Conservation (phyloP, 2,888 invertebrate genomes). For the Cistogaster globosa region DNA sequence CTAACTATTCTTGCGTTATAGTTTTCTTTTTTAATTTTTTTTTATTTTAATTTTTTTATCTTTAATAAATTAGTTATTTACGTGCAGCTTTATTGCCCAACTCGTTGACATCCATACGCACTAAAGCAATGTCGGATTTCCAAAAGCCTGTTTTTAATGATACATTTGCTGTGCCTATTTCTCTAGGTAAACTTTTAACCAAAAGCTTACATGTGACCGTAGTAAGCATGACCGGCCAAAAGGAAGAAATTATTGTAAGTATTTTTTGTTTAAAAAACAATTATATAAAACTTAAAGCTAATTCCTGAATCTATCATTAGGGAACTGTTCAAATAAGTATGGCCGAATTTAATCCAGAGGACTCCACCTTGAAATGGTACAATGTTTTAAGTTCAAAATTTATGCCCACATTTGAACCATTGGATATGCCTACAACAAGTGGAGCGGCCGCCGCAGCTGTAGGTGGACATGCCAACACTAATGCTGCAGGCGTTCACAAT, state of each 20-base stretch:
- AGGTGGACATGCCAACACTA: constrained; percentile 73
- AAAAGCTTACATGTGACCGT: constrained; percentile 96
- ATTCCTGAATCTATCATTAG: constrained; percentile 83
- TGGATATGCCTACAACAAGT: constrained; percentile 81
- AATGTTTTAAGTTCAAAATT: constrained; percentile 94
- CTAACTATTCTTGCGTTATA: background rate
- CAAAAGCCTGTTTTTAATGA: constrained; percentile 91
- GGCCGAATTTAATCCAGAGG: constrained; percentile 95
- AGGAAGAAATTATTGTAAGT: constrained; percentile 93
- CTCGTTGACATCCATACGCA: constrained; percentile 86
- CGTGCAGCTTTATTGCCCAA: constrained; percentile 88
- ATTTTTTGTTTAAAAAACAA: background rate
- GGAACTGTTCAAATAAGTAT: constrained; percentile 97
- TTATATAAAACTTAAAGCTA: background rate
- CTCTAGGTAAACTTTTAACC: constrained; percentile 89
- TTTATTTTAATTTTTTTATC: constrained; percentile 15
- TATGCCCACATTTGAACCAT: constrained; percentile 85
- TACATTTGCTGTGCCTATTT: constrained; percentile 89
- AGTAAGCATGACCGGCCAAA: constrained; percentile 88
- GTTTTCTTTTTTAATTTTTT: background rate
- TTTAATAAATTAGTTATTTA: constrained; percentile 86
- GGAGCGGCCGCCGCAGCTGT: constrained; percentile 79
- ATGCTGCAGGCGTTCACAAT: constrained; percentile 59
- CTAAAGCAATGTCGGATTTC: constrained; percentile 88
- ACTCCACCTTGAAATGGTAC: constrained; percentile 94